phyloP scores from a whole-genome alignment of 2,888 invertebrate species.

The Homarus gammarus region DNA sequence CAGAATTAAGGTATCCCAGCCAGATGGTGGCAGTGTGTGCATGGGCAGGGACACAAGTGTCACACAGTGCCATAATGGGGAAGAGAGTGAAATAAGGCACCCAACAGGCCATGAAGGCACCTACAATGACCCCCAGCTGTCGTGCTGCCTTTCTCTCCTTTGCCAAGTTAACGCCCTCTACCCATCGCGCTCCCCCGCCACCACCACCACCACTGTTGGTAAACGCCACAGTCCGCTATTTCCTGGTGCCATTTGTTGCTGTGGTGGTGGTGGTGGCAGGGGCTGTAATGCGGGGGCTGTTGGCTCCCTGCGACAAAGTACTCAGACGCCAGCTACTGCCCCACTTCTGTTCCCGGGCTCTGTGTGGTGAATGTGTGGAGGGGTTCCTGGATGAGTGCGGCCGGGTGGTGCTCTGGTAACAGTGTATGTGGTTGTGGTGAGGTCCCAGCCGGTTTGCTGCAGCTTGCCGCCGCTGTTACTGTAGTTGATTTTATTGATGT shows the following conservation, averaged over 20 bases:
- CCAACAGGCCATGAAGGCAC: conserved; percentile 83
- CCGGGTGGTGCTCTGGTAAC: conserved; percentile 51
- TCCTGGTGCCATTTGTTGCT: conserved; percentile 49
- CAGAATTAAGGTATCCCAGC: conserved; percentile 82
- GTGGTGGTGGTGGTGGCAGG: conserved; percentile 1
- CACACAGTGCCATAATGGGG: conserved; percentile 81
- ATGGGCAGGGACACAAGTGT: conserved; percentile 79
- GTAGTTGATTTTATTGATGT: conserved; percentile 30
- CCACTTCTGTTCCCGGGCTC: conserved; percentile 40
- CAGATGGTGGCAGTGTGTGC: conserved; percentile 81
- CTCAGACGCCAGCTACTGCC: conserved; percentile 57
- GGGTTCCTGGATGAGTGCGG: conserved; percentile 54
- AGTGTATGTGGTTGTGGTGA: conserved; percentile 68
- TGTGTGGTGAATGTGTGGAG: conserved; percentile 8
- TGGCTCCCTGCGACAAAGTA: background rate
- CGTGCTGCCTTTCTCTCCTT: conserved; percentile 81
- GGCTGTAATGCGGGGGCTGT: background rate
- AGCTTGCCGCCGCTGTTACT: conserved; percentile 14
- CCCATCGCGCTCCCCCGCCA: conserved; percentile 20
- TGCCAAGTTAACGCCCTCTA: conserved; percentile 66
- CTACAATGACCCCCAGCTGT: conserved; percentile 83
- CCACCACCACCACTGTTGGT: conserved; percentile 29
- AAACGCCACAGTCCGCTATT: conserved; percentile 33
- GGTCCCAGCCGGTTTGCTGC: conserved; percentile 24
- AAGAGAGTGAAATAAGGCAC: conserved; percentile 83